phyloP scores from a whole-genome alignment of 1,140 invertebrate genomes.

The Aricia agestis region DNA sequence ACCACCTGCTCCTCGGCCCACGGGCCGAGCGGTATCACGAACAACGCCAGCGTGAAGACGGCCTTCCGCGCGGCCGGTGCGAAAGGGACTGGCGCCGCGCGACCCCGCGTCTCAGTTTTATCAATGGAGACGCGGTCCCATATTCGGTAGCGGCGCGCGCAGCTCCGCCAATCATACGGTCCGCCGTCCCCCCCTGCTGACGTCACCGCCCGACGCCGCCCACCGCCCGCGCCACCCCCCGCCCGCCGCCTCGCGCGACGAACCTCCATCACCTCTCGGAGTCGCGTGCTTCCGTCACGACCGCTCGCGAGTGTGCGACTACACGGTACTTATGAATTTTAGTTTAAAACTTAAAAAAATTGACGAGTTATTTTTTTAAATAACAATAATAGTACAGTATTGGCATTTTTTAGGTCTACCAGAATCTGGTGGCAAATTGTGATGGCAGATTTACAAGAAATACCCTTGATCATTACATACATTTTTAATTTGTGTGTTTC shows the following conservation, averaged over 20 bases:
- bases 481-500: too few species aligned
- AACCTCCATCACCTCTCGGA: conserved; percentile 29
- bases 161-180: conserved; percentile 59
- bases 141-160: conserved; percentile 75
- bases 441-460: too few species aligned
- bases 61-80: conserved; percentile 63
- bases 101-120: conserved; percentile 71
- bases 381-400: too few species aligned
- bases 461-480: too few species aligned
- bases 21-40: conserved; percentile 70
- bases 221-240: conserved; percentile 61
- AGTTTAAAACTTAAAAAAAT: too few species aligned
- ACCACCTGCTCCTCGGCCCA: conserved; percentile 76
- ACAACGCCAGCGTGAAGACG: conserved; percentile 71
- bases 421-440: too few species aligned
- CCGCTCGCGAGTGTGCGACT: conserved; percentile 8
- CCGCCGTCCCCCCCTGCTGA: conserved; percentile 53
- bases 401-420: too few species aligned
- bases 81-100: conserved; percentile 72
- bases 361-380: too few species aligned
- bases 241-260: conserved; percentile 34
- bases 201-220: conserved; percentile 66
- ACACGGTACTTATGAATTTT: too few species aligned
- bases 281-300: conserved; percentile 28
- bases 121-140: conserved; percentile 75